Conservation (phyloP, 2,797 vertebrate species). For the Neostethus bicornis region DNA sequence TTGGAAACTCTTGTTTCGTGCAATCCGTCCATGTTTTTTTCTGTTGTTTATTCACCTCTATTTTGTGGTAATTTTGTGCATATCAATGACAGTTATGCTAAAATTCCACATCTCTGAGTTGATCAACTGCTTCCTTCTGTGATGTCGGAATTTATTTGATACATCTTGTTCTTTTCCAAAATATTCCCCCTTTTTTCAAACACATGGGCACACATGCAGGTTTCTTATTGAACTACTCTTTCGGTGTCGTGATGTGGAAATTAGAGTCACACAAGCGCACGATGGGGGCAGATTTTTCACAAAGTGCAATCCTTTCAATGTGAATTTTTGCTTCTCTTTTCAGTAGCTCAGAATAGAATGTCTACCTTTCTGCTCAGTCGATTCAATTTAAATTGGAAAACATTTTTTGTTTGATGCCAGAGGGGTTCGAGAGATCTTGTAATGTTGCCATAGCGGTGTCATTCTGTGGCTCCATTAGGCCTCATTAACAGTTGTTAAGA, state of each 20-base stretch:
- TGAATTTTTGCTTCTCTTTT: conserved; percentile 9
- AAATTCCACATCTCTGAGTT: conserved; percentile 7
- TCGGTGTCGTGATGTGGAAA: conserved; percentile 5
- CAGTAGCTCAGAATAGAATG: not conserved
- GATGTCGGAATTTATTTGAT: too few relatives aligned
- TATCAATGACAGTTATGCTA: not conserved
- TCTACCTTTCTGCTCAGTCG: conserved; percentile 4
- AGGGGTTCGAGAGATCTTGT: conserved; percentile 2
- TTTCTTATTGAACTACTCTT: not conserved
- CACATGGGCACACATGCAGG: too few relatives aligned
- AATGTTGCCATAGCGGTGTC: conserved; percentile 5
- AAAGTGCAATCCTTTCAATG: conserved; percentile 4
- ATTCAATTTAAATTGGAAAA: conserved; percentile 9
- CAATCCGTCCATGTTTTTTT: conserved; percentile 3
- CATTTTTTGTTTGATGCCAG: conserved; percentile 17
- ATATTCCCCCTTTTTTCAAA: too few relatives aligned
- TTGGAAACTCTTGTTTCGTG: not conserved
- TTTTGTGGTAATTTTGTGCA: not conserved
- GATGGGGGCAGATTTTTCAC: not conserved
- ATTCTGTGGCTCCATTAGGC: conserved; percentile 38
- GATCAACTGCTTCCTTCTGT: not conserved
- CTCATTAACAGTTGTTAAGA: conserved; percentile 25
- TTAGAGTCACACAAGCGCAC: conserved; percentile 8
- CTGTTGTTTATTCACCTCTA: not conserved
- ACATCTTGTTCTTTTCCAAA: too few relatives aligned